phyloP scores from a whole-genome alignment of 2,888 invertebrate species.

The Yponomeuta malinellus region DNA sequence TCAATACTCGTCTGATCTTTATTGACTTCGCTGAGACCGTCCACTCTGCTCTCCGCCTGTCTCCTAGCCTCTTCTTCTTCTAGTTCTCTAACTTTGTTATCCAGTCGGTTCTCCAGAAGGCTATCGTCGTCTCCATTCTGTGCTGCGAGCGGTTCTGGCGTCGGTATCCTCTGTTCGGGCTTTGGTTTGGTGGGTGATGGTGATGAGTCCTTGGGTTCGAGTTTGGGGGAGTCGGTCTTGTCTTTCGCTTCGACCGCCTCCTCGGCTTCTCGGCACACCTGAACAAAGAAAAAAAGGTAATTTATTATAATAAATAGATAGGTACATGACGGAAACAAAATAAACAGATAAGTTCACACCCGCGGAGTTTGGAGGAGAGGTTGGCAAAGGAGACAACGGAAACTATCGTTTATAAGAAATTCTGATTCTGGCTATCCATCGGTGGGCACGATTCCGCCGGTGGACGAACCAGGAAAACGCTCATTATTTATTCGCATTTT shows the following conservation, averaged over 20 bases:
- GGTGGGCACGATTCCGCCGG: too few relatives aligned
- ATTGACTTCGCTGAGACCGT: not conserved
- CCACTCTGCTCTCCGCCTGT: not conserved
- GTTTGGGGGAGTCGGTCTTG: not conserved
- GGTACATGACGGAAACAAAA: too few relatives aligned
- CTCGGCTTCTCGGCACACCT: constrained; percentile 67
- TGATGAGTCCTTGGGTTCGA: not conserved
- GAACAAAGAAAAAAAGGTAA: constrained; percentile 8
- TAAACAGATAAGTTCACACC: too few relatives aligned
- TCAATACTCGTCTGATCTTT: constrained; percentile 25
- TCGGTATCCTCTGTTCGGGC: constrained; percentile 20
- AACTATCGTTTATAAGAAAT: too few relatives aligned
- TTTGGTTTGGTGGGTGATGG: constrained; percentile 2
- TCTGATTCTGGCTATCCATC: too few relatives aligned
- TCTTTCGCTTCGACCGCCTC: constrained; percentile 56
- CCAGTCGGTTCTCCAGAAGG: not conserved
- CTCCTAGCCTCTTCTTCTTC: not conserved
- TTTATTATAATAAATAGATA: too few relatives aligned
- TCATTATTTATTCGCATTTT: too few relatives aligned
- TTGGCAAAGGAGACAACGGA: too few relatives aligned
- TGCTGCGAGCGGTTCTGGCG: constrained; percentile 19
- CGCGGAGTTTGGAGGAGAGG: too few relatives aligned
- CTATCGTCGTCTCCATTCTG: not conserved
- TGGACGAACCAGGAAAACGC: too few relatives aligned
- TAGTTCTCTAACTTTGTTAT: not conserved